A percentile compares a stretch with the other conserved stretches of the same genome.
These are phyloP conservation scores for Cladopsammia gracilis DNA, from an alignment of 64 coral and sea anemone genomes.

Conservation along the genomic window DNA sequence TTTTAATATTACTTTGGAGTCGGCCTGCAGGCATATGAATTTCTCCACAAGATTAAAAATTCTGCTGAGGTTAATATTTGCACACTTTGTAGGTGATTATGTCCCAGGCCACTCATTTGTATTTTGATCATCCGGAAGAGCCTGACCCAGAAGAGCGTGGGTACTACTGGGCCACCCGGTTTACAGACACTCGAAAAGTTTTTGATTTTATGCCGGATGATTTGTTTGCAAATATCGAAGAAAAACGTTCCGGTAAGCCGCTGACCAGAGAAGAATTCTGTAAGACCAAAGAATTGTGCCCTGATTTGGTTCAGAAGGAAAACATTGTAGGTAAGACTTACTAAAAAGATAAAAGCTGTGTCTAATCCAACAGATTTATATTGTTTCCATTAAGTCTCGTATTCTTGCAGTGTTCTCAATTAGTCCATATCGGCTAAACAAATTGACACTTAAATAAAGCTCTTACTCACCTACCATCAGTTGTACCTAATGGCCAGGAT, in stretches of 20 bases:
- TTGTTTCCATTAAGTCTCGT: too few species aligned
- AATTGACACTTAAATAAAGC: too few species aligned
- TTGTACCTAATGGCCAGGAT: too few species aligned
- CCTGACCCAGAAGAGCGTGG: slow-evolving; percentile 80
- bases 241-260: slow-evolving; percentile 18
- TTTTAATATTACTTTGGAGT: too few species aligned
- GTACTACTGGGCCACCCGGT: slow-evolving; percentile 78
- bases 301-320: slow-evolving; percentile 54
- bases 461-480: too few species aligned
- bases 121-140: slow-evolving; percentile 78
- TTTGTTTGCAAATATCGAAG: slow-evolving; percentile 50
- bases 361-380: too few species aligned
- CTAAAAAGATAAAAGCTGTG: not conserved
- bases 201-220: slow-evolving; percentile 74
- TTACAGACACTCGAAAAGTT: slow-evolving; percentile 67
- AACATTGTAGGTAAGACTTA: slow-evolving; percentile 74
- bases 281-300: slow-evolving; percentile 9
- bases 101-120: slow-evolving; percentile 72
- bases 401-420: too few species aligned
- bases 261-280: slow-evolving; percentile 57
- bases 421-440: too few species aligned
- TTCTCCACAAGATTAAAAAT: too few species aligned
- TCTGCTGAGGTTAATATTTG: not conserved
- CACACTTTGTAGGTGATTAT: slow-evolving; percentile 43
- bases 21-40: too few species aligned